These are phyloP conservation scores for Pyrocoelia pectoralis DNA, from an alignment of 2,888 invertebrate species.

Conservation along the genomic window DNA sequence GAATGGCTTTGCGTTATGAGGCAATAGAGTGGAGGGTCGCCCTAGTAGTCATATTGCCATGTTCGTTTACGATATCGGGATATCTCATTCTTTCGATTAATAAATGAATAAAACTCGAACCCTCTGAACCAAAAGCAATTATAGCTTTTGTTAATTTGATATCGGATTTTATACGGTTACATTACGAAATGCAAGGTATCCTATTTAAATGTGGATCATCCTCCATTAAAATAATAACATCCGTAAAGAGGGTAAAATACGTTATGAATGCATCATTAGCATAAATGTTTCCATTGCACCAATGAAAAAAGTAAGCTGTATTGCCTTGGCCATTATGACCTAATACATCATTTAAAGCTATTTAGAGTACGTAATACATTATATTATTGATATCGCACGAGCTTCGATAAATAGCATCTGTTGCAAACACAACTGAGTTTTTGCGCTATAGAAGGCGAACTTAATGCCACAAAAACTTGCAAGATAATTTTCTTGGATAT, in stretches of 20 bases:
- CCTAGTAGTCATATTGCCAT: constrained; percentile 45
- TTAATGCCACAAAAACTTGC: constrained; percentile 5
- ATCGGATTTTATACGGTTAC: constrained; percentile 21
- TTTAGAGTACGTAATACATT: neutral
- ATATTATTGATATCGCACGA: constrained; percentile 15
- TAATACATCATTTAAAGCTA: too few relatives aligned
- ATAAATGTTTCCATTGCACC: too few relatives aligned
- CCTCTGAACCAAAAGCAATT: constrained; percentile 28
- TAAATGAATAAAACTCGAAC: constrained; percentile 27
- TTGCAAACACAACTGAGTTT: constrained; percentile 19
- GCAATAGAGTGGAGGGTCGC: constrained; percentile 44
- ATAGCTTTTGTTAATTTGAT: constrained; percentile 29
- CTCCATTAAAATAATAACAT: too few relatives aligned
- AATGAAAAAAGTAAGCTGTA: too few relatives aligned
- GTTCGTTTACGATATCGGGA: constrained; percentile 37
- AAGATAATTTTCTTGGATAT: constrained; percentile 3
- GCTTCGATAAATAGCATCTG: constrained; percentile 26
- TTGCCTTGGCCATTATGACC: too few relatives aligned
- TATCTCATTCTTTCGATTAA: constrained; percentile 44
- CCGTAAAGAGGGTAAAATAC: too few relatives aligned
- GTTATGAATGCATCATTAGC: too few relatives aligned
- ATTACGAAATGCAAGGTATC: neutral
- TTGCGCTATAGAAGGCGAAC: constrained; percentile 6
- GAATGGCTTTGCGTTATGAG: constrained; percentile 49
- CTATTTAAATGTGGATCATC: neutral